Percentiles rank a stretch among this genome's conserved stretches.
Conservation (phyloP, 1,140 invertebrate species). For the Dendrolimus punctatus region DNA sequence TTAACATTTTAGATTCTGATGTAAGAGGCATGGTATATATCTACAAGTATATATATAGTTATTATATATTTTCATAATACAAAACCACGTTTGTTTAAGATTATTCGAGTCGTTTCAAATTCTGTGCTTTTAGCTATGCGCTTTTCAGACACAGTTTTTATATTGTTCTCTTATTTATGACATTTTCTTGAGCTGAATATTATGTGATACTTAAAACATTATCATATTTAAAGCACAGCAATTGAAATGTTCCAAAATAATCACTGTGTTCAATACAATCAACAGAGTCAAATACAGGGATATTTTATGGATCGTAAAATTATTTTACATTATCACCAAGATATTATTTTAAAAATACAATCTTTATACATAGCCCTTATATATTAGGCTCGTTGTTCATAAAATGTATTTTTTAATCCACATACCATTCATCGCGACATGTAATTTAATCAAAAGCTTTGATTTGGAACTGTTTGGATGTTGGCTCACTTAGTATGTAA, state of each 20-base stretch:
- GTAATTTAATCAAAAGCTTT: conserved; percentile 59
- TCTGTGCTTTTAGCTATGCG: conserved; percentile 5
- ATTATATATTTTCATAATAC: conserved; percentile 66
- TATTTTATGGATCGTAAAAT: conserved; percentile 60
- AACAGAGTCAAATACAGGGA: conserved; percentile 70
- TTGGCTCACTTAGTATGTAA: conserved; percentile 36
- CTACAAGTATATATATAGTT: conserved; percentile 43
- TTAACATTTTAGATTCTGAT: neutral
- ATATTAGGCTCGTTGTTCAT: conserved; percentile 12
- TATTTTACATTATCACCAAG: conserved; percentile 4
- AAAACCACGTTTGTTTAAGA: conserved; percentile 48
- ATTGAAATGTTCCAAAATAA: conserved; percentile 45
- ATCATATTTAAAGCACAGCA: conserved; percentile 16
- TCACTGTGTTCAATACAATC: conserved; percentile 61
- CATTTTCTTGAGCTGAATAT: too few relatives aligned
- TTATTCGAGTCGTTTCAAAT: conserved; percentile 52
- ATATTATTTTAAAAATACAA: conserved; percentile 34
- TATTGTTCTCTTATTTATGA: neutral
- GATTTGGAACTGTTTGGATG: conserved; percentile 63
- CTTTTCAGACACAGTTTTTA: neutral
- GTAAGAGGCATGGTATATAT: conserved; percentile 39
- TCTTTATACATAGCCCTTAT: conserved; percentile 16
- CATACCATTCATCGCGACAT: conserved; percentile 21
- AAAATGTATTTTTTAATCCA: conserved; percentile 6
- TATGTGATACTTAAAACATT: neutral